phyloP scores from a whole-genome alignment of 2,797 vertebrate genomes.

The Halcyon smyrnensis region DNA sequence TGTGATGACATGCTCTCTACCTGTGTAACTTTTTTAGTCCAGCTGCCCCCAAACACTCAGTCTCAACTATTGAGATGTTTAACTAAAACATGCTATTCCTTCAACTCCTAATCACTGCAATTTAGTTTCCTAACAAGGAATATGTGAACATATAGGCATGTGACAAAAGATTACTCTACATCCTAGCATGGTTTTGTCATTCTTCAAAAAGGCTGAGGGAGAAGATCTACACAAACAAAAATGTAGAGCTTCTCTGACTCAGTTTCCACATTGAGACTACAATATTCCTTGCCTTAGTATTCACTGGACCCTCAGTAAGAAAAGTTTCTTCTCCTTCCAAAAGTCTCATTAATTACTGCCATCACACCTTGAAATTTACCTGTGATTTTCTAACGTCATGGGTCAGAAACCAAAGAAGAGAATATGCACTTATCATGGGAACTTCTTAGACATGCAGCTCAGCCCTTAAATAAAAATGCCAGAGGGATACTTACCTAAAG shows the following conservation, averaged over 20 bases:
- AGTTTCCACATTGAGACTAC: neutral
- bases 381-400: neutral
- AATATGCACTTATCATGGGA: neutral
- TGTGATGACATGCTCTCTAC: neutral
- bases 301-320: neutral
- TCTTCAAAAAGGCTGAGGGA: neutral
- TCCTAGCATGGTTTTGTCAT: neutral
- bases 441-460: neutral
- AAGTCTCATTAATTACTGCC: neutral
- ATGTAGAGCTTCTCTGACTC: neutral
- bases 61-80: neutral
- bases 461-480: neutral
- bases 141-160: rapidly evolving
- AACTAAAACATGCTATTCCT: neutral
- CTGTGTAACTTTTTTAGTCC: neutral
- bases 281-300: neutral
- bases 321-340: neutral
- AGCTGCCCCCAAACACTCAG: neutral
- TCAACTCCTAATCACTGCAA: neutral
- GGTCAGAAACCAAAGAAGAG: neutral
- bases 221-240: neutral
- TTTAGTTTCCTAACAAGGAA: neutral
- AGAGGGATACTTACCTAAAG: neutral
- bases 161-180: neutral
- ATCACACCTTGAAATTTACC: neutral